Evolutionary conservation across 1,140 invertebrate genomes (phyloP), one percentile per base, ranked within the genome.

Genomic region (Diorhabda elongata): DNA sequence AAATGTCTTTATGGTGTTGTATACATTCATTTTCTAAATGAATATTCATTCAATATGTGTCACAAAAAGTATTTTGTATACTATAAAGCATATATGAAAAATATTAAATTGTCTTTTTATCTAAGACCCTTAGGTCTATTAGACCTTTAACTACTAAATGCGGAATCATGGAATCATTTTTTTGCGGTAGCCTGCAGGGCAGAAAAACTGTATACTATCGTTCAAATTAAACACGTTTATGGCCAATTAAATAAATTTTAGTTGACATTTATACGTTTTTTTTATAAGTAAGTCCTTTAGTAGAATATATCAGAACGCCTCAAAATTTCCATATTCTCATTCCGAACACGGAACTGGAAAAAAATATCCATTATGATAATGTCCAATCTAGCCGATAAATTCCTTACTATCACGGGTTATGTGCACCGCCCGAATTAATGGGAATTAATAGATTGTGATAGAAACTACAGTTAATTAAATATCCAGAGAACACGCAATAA

Each of bases 391-490:
- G 6, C n/a, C 47, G 62, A 47, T 70, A 63, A 67, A 58, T 67
- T 59, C 9, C 57, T 42, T 56, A 57, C 62, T 62, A 70, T 66
- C 68, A 69, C 42, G 58, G 44, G 61, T 52, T 57, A 61, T 61
- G 59, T 61, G 59, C 56, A 42, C n/a, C n/a, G 57, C 67, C 66
- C 52, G 64, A 73, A 73, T 73, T 73, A 73, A 73, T 68, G 68
- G 61, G 69, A 73, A 73, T 73, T 73, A 73, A 73, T 73, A 73
- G 44, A 73, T 69, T 73, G 69, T 71, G 72, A 73, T 73, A 71
- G 69, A 61, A 69, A 68, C 64, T 58, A 66, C 66, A 65, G 69
- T 58, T 64, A 71, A 73, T 71, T 62, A 73, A 71, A 73, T 71
- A 58, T 69, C 61, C 57, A 45, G 44, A 57, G 61, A 65, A 58